Evolutionary conservation across 2,113 vertebrate genomes (phyloP).

Genomic region (Upupa epops): DNA sequence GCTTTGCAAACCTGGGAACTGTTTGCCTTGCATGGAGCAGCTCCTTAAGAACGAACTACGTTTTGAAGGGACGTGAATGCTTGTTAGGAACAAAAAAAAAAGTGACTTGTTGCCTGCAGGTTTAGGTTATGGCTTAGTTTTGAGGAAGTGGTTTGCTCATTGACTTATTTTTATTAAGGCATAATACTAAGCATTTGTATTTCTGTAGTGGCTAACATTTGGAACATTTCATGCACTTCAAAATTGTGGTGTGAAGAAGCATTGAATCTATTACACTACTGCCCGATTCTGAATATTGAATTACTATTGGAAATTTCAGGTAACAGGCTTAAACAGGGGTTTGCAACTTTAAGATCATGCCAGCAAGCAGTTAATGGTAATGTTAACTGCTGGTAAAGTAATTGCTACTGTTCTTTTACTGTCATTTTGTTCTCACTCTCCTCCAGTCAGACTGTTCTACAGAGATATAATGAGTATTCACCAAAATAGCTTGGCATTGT

Average conservation of each 20-base stretch:
- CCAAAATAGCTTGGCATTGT: slow-evolving; percentile 58
- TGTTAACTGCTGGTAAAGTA: slow-evolving; percentile 50
- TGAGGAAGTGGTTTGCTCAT: not conserved
- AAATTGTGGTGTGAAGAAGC: slow-evolving; percentile 13
- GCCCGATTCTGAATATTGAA: slow-evolving; percentile 27
- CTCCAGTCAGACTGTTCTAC: slow-evolving; percentile 37
- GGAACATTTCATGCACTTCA: not conserved
- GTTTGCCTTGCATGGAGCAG: not conserved
- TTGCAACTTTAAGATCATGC: slow-evolving; percentile 34
- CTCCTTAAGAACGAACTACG: not conserved
- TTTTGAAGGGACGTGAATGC: not conserved
- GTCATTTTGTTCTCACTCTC: slow-evolving; percentile 60
- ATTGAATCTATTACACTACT: not conserved
- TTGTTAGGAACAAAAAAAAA: not conserved
- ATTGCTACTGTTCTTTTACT: slow-evolving; percentile 54
- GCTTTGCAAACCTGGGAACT: not conserved
- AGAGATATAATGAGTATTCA: slow-evolving; percentile 61
- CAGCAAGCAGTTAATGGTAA: slow-evolving; percentile 49
- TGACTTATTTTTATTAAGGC: not conserved
- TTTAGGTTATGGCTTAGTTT: not conserved
- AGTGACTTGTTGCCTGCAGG: not conserved
- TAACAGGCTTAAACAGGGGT: slow-evolving; percentile 24
- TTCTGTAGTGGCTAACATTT: not conserved
- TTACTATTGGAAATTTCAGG: slow-evolving; percentile 26
- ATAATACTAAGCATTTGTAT: not conserved